Conservation (phyloP, 2,113 vertebrate genomes). For the Hemibagrus wyckioides region DNA sequence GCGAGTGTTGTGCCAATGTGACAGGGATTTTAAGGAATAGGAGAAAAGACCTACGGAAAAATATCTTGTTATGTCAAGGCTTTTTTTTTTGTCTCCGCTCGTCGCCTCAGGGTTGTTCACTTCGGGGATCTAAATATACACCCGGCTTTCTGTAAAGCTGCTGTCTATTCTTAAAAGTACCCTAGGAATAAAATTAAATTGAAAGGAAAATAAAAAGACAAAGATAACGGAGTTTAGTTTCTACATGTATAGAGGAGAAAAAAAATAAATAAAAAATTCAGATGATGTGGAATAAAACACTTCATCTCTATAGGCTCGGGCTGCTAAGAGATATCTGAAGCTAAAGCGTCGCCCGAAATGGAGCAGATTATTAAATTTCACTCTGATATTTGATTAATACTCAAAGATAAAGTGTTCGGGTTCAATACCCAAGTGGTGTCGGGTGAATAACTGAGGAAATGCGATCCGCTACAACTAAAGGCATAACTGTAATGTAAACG, state of each 20-base stretch:
- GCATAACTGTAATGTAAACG: neutral
- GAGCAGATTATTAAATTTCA: neutral
- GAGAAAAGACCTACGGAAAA: neutral
- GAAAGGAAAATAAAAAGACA: neutral
- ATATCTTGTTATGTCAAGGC: neutral
- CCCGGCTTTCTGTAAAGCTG: neutral
- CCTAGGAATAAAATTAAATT: neutral
- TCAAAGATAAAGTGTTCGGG: neutral
- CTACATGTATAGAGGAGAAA: neutral
- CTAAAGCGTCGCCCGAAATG: neutral
- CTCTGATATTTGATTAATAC: conserved; percentile 24
- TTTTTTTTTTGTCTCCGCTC: neutral
- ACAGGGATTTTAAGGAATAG: neutral
- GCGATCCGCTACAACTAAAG: neutral
- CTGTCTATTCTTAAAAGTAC: too few species aligned
- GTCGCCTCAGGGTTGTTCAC: neutral
- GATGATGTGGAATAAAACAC: neutral
- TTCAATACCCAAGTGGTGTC: conserved; percentile 3
- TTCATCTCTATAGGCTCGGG: neutral
- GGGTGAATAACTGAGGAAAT: conserved; percentile 9
- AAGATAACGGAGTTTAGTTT: neutral
- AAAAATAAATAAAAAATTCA: neutral
- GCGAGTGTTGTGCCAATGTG: conserved; percentile 2
- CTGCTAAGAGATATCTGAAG: neutral
- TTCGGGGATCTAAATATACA: neutral